These are phyloP conservation scores for Embidobia sp. DNA, from an alignment of 2,888 invertebrate genomes.

Conservation along the genomic window DNA sequence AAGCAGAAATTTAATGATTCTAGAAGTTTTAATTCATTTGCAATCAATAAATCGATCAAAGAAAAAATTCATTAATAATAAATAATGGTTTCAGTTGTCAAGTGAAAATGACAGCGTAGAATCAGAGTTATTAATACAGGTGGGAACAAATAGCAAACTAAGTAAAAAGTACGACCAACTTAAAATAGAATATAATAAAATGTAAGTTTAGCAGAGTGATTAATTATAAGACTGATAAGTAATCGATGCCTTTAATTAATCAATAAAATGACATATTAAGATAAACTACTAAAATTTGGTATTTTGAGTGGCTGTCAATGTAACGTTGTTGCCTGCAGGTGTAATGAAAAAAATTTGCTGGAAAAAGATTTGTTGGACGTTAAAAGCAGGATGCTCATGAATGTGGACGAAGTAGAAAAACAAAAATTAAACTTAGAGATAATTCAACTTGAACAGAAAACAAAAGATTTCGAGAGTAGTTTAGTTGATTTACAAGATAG, in stretches of 20 bases:
- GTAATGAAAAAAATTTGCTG: slow-evolving; percentile 6
- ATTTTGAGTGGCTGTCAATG: no score
- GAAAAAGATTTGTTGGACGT: slow-evolving; percentile 20
- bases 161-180: slow-evolving; percentile 43
- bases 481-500: slow-evolving; percentile 29
- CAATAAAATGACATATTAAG: not conserved
- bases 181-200: slow-evolving; percentile 25
- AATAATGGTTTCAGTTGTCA: not conserved
- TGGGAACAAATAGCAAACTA: slow-evolving; percentile 15
- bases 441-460: slow-evolving; percentile 33
- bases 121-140: slow-evolving; percentile 11
- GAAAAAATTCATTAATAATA: no score
- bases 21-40: no score
- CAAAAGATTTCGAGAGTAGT: slow-evolving; percentile 31
- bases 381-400: slow-evolving; percentile 16
- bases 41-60: no score
- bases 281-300: slow-evolving; percentile 13
- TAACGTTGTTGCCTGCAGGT: no score
- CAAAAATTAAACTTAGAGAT: slow-evolving; percentile 31
- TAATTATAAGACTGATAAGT: not conserved
- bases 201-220: slow-evolving; percentile 23
- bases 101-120: not conserved
- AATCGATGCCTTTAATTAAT: slow-evolving; percentile 19
- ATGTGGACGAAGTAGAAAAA: slow-evolving; percentile 18
- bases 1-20: no score